Percentiles rank a stretch among this genome's conserved stretches.
Evolutionary conservation across 2,888 invertebrate species (phyloP).

Genomic region (Bembecia ichneumoniformis): DNA sequence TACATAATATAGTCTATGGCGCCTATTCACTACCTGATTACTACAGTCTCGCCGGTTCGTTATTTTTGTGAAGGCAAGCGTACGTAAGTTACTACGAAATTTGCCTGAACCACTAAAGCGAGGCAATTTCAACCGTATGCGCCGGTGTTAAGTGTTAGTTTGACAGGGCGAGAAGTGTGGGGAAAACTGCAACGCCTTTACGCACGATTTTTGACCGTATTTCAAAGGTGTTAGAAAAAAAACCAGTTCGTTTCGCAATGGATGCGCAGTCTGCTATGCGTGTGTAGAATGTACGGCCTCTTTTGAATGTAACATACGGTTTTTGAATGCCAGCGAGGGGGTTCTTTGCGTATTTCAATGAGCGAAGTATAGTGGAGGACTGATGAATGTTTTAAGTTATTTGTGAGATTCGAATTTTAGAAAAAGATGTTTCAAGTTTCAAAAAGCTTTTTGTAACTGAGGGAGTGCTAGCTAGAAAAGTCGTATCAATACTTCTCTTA

Average conservation of each 20-base stretch:
- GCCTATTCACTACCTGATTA: slow-evolving; percentile 58
- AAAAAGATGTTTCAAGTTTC: no score
- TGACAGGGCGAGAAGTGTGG: slow-evolving; percentile 14
- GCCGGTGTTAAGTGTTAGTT: slow-evolving; percentile 7
- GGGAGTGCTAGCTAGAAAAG: no score
- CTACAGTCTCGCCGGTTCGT: slow-evolving; percentile 57
- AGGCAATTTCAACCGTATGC: slow-evolving; percentile 20
- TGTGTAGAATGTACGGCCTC: slow-evolving; percentile 10
- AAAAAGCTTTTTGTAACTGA: no score
- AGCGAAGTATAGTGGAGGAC: no score
- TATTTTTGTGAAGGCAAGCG: slow-evolving; percentile 72
- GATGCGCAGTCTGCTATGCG: slow-evolving; percentile 3
- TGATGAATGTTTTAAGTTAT: no score
- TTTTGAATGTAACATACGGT: not conserved
- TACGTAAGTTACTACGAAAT: slow-evolving; percentile 44
- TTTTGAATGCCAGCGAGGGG: not conserved
- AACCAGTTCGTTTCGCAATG: slow-evolving; percentile 4
- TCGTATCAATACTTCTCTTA: no score
- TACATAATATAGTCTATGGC: slow-evolving; percentile 54
- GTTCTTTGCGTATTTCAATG: not conserved
- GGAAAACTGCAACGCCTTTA: slow-evolving; percentile 11
- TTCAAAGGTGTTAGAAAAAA: slow-evolving; percentile 24
- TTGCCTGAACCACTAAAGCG: slow-evolving; percentile 18
- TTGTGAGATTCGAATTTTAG: no score
- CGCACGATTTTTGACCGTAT: slow-evolving; percentile 32